Base-by-base conservation (phyloP, 2,888 invertebrate genomes). In the Lissocephala sabroskyi region DNA sequence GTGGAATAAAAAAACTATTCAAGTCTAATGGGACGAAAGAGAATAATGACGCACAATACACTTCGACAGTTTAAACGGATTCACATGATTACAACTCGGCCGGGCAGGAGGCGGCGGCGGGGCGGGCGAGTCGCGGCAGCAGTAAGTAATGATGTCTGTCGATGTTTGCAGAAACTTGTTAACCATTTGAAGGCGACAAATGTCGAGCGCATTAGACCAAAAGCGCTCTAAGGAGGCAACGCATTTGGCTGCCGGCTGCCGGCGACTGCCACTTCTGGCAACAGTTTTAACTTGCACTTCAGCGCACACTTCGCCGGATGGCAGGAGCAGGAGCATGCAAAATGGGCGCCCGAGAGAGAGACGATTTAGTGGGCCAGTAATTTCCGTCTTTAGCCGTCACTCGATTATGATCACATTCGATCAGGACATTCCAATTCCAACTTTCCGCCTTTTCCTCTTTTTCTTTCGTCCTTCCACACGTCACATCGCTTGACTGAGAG, bases 21-120 rank as follows among this genome's bases (percentile, higher is more conserved):
- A 79, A 79, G 80, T 77, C 82, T 82, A 82, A 82, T 82, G 82
- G 81, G 78, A 81, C 74, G 82, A 79, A 80, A 82, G 82, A 82
- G 82, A 82, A 82, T 82, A 82, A 82, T 82, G 83, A 82, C 73
- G 60, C 68, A 63, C 67, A 67, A 71, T 64, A 62, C 62, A 60
- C 70, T 75, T 71, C 54, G 57, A 77, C 70, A 63, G 75, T 57
- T 78, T 65, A 74, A 77, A 65, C 75, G 75, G 62, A 77, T 77
- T 68, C 77, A 68, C 70, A 68, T 68, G 70, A 77, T 74, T 74
- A 70, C 71, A 61, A 56, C 54, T 48, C n/a, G 43, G 18, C 33
- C 23, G 32, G 28, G 40, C 29, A 40, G 19, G 35, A 16, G 17
- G 16, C 39, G 30, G 9, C 4, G 30, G 3, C 4, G 30, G n/a